phyloP scores from a whole-genome alignment of 2,113 vertebrate species.

The Lophura nycthemera region DNA sequence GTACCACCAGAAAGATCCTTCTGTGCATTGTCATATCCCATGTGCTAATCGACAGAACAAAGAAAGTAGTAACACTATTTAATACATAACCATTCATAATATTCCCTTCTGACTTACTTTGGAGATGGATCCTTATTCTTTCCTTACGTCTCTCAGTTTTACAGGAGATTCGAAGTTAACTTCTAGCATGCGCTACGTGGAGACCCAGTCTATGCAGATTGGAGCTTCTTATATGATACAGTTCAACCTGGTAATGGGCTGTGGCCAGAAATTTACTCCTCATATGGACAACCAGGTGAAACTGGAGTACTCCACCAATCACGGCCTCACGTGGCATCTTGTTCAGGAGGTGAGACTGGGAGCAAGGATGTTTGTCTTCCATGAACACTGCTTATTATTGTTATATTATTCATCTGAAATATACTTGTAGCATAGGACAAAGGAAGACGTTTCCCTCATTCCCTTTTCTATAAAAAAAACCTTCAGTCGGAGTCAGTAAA shows the following conservation, averaged over 20 bases:
- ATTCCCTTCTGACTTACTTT: neutral
- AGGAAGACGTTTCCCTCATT: neutral
- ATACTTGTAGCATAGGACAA: neutral
- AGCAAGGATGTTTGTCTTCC: neutral
- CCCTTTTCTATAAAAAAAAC: neutral
- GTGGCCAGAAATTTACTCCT: slow-evolving; percentile 87
- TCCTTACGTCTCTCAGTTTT: slow-evolving; percentile 75
- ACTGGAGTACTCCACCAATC: slow-evolving; percentile 97
- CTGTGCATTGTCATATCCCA: neutral
- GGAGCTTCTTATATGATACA: slow-evolving; percentile 97
- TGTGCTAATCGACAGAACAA: neutral
- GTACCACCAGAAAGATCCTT: neutral
- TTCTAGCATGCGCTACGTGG: slow-evolving; percentile 95
- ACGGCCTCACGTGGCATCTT: slow-evolving; percentile 97
- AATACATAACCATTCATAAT: neutral
- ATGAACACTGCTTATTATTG: neutral
- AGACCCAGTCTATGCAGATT: slow-evolving; percentile 98
- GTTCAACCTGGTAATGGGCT: slow-evolving; percentile 97
- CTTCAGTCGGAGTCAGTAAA: neutral
- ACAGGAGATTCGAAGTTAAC: slow-evolving; percentile 89
- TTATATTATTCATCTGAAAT: neutral
- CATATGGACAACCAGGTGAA: slow-evolving; percentile 98
- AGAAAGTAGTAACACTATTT: neutral
- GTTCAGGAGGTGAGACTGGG: slow-evolving; percentile 90
- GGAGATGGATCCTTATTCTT: slow-evolving; percentile 15